Conservation (phyloP, 2,888 invertebrate species). For the Rhagonycha fulva region DNA sequence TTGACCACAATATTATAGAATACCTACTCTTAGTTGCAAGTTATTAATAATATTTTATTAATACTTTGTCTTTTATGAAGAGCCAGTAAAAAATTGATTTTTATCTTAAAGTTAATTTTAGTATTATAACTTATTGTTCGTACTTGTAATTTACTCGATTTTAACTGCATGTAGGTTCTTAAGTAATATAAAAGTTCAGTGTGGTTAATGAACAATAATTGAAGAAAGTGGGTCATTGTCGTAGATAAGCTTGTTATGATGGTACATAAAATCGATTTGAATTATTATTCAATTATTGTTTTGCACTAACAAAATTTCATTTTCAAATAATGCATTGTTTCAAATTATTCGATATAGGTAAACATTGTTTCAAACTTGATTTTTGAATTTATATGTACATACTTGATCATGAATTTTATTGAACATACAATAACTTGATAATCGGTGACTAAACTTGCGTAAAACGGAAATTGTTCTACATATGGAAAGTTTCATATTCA, state of each 20-base stretch:
- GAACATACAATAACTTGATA: neutral
- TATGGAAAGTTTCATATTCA: neutral
- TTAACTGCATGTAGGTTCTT: neutral
- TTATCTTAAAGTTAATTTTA: neutral
- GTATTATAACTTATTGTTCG: neutral
- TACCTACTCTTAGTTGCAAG: neutral
- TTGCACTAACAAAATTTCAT: neutral
- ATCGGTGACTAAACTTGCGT: neutral
- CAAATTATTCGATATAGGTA: neutral
- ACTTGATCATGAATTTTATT: neutral
- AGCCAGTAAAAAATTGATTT: neutral
- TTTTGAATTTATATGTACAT: neutral
- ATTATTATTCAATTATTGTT: neutral
- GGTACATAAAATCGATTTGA: slow-evolving; percentile 4
- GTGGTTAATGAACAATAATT: slow-evolving; percentile 6
- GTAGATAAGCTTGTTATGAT: slow-evolving; percentile 25
- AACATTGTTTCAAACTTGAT: neutral
- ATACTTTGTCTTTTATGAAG: neutral
- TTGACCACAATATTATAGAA: no score
- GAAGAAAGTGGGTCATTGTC: slow-evolving; percentile 26
- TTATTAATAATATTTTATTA: neutral
- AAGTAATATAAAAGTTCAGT: neutral
- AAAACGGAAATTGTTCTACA: neutral
- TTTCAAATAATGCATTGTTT: neutral
- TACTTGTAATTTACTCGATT: neutral